These are phyloP conservation scores for Xiphydria camelus DNA, from an alignment of 2,888 invertebrate species.

Conservation along the genomic window DNA sequence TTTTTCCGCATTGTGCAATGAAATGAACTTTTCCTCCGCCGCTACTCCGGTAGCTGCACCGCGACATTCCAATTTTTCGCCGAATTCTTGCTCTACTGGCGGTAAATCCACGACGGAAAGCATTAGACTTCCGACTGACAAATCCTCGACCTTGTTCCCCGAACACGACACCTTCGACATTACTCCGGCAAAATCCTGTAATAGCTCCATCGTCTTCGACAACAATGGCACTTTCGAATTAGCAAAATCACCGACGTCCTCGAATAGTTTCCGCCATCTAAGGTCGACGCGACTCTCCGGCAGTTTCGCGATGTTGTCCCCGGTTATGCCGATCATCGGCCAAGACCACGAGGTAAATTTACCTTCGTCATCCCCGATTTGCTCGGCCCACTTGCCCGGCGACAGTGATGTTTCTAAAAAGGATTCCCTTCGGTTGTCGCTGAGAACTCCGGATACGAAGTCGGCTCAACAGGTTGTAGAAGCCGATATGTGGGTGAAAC, in stretches of 20 bases:
- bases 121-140: too few relatives aligned
- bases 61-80: not conserved
- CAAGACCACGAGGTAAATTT: slow-evolving; percentile 9
- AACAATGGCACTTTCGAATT: slow-evolving; percentile 14
- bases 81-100: not conserved
- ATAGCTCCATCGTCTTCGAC: not conserved
- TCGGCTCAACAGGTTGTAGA: slow-evolving; percentile 42
- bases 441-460: slow-evolving; percentile 26
- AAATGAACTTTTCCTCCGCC: slow-evolving; percentile 38
- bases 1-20: slow-evolving; percentile 41
- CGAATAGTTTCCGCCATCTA: not conserved
- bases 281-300: slow-evolving; percentile 7
- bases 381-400: too few relatives aligned
- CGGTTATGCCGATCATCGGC: slow-evolving; percentile 11
- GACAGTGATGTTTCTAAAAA: too few relatives aligned
- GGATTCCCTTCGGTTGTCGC: slow-evolving; percentile 2
- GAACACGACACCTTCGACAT: not conserved
- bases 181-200: not conserved
- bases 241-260: not conserved
- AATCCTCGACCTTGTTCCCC: too few relatives aligned
- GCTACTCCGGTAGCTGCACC: slow-evolving; percentile 14
- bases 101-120: not conserved
- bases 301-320: slow-evolving; percentile 9
- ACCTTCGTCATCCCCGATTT: slow-evolving; percentile 26
- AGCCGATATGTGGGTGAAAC: slow-evolving; percentile 44